Evolutionary conservation across 2,113 vertebrate genomes (phyloP), one percentile per base, ranked within the genome.

Genomic region (Pao palembangensis): DNA sequence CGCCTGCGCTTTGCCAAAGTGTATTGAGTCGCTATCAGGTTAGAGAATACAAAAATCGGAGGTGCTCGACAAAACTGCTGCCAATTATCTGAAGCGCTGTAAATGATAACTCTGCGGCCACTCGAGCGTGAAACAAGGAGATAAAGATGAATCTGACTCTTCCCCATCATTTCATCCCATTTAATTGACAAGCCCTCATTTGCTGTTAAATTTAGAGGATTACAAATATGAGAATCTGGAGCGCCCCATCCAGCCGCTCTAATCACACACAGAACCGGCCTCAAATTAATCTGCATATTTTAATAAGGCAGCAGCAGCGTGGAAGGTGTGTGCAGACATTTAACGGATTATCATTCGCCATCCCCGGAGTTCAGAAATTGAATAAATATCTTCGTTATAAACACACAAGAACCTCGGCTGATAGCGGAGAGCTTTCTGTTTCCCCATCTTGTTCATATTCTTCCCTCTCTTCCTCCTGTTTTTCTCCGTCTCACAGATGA

Each of bases 121-220:
- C 84, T 90, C 89, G 85, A 93, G 96, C 95, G 91, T 95, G 89
- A 95, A 98, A 98, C 94, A 94, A 94, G 94, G 92, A 96, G 95
- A 98, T 95, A 94, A 95, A 96, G 94, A 97, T 85, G 91, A 95
- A 92, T 91, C 90, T 92, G 90, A 90, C 92, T 94, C 94, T 94
- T 93, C 94, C 93, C 93, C 93, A 92, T 96, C 94, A 94, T 96
- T 96, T 95, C 94, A 91, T 93, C 92, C 92, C 90, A 85, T 94
- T 92, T 96, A 97, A 98, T 97, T 98, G 96, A 98, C 94, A 95
- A 94, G 92, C 90, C 93, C 94, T 95, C 80, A 80, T 91, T 91
- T 83, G 85, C 91, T 93, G 93, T 94, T 94, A 93, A 94, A 92
- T 94, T 93, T 93, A 91, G 92, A 93, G 94, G 92, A 96, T 96